Percentiles rank a stretch among this genome's conserved stretches.
phyloP scores from a whole-genome alignment of 1,140 invertebrate genomes.

The Drosophila arawakana region DNA sequence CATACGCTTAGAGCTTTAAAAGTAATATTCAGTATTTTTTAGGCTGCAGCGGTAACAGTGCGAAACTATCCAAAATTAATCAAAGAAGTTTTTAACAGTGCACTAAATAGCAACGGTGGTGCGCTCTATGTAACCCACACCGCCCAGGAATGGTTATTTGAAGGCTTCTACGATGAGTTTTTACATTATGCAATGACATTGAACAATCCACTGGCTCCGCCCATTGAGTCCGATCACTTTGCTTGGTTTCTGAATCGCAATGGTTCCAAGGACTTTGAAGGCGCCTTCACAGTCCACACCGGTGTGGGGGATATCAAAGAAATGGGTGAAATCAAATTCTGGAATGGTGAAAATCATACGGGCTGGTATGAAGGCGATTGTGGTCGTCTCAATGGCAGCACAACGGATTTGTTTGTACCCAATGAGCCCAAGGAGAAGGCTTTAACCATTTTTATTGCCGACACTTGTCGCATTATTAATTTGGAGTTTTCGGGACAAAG shows the following conservation, averaged over 20 bases:
- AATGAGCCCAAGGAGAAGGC: constrained; percentile 85
- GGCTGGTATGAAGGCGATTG: constrained; percentile 87
- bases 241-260: constrained; percentile 93
- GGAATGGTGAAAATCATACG: constrained; percentile 88
- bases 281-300: constrained; percentile 90
- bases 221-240: constrained; percentile 89
- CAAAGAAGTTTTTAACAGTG: constrained; percentile 71
- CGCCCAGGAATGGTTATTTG: constrained; percentile 89
- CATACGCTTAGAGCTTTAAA: neutral
- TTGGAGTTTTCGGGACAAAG: constrained; percentile 80
- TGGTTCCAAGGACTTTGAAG: constrained; percentile 89
- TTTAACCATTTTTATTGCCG: constrained; percentile 88
- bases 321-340: constrained; percentile 88
- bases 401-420: constrained; percentile 92
- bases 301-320: constrained; percentile 87
- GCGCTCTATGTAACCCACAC: constrained; percentile 80
- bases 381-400: constrained; percentile 88
- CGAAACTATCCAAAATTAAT: constrained; percentile 84
- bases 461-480: constrained; percentile 88
- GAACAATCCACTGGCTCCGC: constrained; percentile 86
- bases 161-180: constrained; percentile 90
- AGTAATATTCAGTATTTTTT: neutral
- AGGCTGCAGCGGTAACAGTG: constrained; percentile 88
- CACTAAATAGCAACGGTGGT: constrained; percentile 71
- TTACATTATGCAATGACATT: constrained; percentile 86